These are phyloP conservation scores for Erynnis tages DNA, from an alignment of 2,888 invertebrate species.

Conservation along the genomic window DNA sequence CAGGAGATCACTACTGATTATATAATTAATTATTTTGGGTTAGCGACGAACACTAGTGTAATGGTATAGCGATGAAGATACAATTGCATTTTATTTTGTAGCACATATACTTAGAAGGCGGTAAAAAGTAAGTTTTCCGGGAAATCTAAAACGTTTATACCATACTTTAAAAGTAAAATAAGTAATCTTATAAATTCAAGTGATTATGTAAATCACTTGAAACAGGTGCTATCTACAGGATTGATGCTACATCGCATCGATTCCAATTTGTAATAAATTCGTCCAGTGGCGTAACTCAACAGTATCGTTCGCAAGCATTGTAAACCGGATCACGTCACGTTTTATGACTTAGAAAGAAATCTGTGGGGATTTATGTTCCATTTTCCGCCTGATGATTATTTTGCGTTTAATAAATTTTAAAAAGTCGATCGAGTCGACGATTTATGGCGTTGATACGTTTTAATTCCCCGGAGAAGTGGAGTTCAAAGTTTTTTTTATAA, in stretches of 20 bases:
- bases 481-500: too few species aligned
- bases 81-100: too few species aligned
- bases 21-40: too few species aligned
- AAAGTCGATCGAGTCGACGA: not conserved
- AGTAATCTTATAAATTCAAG: too few species aligned
- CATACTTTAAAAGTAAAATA: too few species aligned
- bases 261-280: constrained; percentile 72
- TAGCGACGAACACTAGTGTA: too few species aligned
- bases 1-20: too few species aligned
- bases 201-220: not conserved
- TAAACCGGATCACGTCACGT: constrained; percentile 67
- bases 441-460: constrained; percentile 2
- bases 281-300: constrained; percentile 40
- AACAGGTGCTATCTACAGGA: not conserved
- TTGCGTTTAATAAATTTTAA: constrained; percentile 5
- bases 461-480: too few species aligned
- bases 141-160: too few species aligned
- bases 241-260: constrained; percentile 52
- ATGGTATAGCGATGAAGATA: too few species aligned
- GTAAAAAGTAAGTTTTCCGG: too few species aligned
- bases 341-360: constrained; percentile 53
- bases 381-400: constrained; percentile 29
- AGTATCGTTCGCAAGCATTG: constrained; percentile 44
- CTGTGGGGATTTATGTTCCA: constrained; percentile 50
- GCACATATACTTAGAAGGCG: too few species aligned